These are phyloP conservation scores for Pachliopta kotzebuea DNA, from an alignment of 2,888 invertebrate genomes.

Conservation along the genomic window DNA sequence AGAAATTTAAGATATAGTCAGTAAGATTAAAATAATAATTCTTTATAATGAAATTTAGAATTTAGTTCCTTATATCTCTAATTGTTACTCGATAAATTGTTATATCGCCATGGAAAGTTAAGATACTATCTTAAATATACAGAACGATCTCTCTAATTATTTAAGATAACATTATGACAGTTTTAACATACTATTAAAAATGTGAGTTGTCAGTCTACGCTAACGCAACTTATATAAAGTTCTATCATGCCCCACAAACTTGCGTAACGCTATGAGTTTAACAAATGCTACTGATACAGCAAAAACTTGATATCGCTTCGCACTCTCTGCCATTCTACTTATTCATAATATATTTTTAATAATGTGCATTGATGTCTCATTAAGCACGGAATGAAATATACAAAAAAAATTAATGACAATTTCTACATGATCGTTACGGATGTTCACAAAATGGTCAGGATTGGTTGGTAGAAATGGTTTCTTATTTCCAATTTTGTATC, in stretches of 20 bases:
- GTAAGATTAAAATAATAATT: too few relatives aligned
- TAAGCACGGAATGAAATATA: too few relatives aligned
- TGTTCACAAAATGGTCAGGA: too few relatives aligned
- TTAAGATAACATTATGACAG: constrained; percentile 3
- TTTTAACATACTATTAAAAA: not conserved
- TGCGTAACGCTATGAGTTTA: constrained; percentile 13
- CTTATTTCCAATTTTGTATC: too few relatives aligned
- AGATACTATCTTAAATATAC: too few relatives aligned
- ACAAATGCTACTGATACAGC: constrained; percentile 4
- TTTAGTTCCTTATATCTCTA: not conserved
- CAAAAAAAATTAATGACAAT: too few relatives aligned
- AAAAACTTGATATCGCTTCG: not conserved
- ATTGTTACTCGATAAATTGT: not conserved
- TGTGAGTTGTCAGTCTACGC: constrained; percentile 1
- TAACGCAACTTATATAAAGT: constrained; percentile 23
- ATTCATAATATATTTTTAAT: not conserved
- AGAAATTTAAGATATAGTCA: too few relatives aligned
- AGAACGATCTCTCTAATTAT: not conserved
- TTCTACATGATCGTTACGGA: too few relatives aligned
- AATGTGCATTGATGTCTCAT: not conserved
- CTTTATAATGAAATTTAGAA: not conserved
- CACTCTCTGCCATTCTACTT: not conserved
- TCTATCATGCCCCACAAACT: constrained; percentile 1
- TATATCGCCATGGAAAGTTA: not conserved
- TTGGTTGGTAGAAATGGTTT: too few relatives aligned